Evolutionary conservation across 1,140 invertebrate genomes (phyloP).

Genomic region (Leptinotarsa defecta): DNA sequence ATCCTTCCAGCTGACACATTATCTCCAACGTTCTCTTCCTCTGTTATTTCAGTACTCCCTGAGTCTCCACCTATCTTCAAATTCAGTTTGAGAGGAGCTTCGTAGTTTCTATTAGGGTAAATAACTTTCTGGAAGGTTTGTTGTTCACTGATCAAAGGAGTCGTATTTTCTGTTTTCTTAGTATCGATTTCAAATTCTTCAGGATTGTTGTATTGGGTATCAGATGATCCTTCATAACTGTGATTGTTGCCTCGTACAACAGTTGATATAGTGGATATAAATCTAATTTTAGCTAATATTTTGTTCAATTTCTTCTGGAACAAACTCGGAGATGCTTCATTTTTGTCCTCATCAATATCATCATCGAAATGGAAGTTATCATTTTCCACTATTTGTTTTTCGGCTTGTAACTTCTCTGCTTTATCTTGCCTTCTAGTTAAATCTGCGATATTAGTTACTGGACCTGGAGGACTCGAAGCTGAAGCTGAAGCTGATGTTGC

Average conservation of each 20-base stretch:
- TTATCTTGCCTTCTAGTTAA: constrained; percentile 34
- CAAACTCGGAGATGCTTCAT: constrained; percentile 38
- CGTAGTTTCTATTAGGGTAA: constrained; percentile 2
- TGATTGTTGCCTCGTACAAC: neutral
- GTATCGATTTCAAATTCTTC: neutral
- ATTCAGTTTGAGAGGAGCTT: constrained; percentile 14
- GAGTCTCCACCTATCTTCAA: constrained; percentile 1
- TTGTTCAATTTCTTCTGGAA: constrained; percentile 37
- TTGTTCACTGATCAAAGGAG: neutral
- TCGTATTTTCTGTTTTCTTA: neutral
- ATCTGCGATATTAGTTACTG: constrained; percentile 27
- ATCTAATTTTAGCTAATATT: constrained; percentile 19
- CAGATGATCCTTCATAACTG: neutral
- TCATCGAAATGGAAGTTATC: constrained; percentile 12
- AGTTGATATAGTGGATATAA: constrained; percentile 7
- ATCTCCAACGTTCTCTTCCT: neutral
- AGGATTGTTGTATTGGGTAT: neutral
- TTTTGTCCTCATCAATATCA: constrained; percentile 13
- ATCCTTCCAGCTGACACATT: constrained; percentile 16
- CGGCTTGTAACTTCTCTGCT: constrained; percentile 27
- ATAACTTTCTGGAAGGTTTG: constrained; percentile 15
- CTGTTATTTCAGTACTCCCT: neutral
- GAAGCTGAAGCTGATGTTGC: constrained; percentile 33
- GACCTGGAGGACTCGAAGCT: constrained; percentile 12
- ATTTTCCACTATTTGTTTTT: constrained; percentile 23